Percentiles rank a stretch among this genome's conserved stretches.
These are phyloP conservation scores for Scolopax mira DNA, from an alignment of 2,113 vertebrate species.

Conservation along the genomic window DNA sequence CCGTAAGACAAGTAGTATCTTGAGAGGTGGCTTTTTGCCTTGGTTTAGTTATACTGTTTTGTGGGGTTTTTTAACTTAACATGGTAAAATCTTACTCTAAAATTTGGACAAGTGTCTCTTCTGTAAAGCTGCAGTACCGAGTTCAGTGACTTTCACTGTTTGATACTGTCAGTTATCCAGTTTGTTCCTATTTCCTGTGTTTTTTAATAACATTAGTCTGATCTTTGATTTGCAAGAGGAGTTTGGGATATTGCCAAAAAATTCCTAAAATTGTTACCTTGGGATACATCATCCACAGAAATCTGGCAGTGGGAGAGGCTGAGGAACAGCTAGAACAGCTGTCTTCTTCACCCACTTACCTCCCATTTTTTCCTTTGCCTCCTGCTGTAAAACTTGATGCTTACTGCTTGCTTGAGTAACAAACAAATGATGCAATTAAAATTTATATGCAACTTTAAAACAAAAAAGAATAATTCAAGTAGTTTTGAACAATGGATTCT, in stretches of 20 bases:
- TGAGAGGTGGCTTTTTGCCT: background rate
- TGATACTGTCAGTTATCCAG: background rate
- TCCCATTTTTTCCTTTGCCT: background rate
- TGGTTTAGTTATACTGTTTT: background rate
- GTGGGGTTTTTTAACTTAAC: background rate
- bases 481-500: background rate
- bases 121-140: background rate
- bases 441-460: background rate
- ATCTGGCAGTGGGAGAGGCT: constrained; percentile 54
- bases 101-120: background rate
- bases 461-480: background rate
- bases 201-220: background rate
- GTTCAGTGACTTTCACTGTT: background rate
- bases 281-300: constrained; percentile 49
- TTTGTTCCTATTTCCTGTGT: constrained; percentile 31
- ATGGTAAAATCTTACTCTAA: background rate
- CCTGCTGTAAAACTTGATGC: constrained; percentile 19
- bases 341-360: constrained; percentile 54
- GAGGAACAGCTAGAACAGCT: constrained; percentile 60
- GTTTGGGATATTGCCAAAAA: constrained; percentile 38
- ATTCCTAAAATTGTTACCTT: constrained; percentile 61
- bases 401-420: background rate
- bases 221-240: constrained; percentile 43
- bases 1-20: background rate
- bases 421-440: constrained; percentile 21